phyloP scores from a whole-genome alignment of 2,888 invertebrate species.

The Phasia obesa region DNA sequence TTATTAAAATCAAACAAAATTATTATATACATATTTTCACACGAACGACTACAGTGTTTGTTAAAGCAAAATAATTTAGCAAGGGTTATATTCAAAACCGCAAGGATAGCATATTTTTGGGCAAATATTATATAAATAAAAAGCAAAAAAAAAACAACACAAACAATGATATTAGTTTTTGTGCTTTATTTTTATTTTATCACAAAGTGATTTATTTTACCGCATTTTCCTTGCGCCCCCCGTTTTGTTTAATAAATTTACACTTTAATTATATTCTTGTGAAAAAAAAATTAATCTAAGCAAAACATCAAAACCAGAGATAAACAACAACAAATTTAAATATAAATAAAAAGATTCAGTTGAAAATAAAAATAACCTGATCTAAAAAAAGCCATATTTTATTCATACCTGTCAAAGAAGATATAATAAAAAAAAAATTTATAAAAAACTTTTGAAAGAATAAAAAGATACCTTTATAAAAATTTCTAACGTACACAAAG shows the following conservation, averaged over 20 bases:
- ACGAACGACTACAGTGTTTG: neutral
- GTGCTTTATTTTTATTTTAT: neutral
- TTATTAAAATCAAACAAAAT: neutral
- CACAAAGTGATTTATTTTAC: constrained; percentile 23
- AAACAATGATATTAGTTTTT: neutral
- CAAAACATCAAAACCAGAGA: constrained; percentile 19
- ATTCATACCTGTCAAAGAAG: constrained; percentile 24
- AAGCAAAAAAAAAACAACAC: constrained; percentile 16
- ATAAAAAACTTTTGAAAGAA: too few relatives aligned
- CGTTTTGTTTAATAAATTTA: neutral
- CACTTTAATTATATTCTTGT: constrained; percentile 47
- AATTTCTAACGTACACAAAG: constrained; percentile 58
- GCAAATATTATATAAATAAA: constrained; percentile 33
- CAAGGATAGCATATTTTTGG: constrained; percentile 42
- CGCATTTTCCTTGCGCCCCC: neutral
- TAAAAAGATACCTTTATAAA: constrained; percentile 13
- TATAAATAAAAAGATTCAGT: constrained; percentile 32
- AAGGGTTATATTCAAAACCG: constrained; percentile 25
- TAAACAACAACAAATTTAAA: constrained; percentile 24
- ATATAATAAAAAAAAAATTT: constrained; percentile 13
- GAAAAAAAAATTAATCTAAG: constrained; percentile 17
- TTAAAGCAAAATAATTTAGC: constrained; percentile 46
- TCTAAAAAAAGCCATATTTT: constrained; percentile 51
- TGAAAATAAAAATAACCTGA: constrained; percentile 34
- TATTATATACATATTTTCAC: neutral